A percentile compares a stretch with the other conserved stretches of the same genome.
phyloP scores from a whole-genome alignment of 1,140 invertebrate species.

The Eriosoma lanigerum region DNA sequence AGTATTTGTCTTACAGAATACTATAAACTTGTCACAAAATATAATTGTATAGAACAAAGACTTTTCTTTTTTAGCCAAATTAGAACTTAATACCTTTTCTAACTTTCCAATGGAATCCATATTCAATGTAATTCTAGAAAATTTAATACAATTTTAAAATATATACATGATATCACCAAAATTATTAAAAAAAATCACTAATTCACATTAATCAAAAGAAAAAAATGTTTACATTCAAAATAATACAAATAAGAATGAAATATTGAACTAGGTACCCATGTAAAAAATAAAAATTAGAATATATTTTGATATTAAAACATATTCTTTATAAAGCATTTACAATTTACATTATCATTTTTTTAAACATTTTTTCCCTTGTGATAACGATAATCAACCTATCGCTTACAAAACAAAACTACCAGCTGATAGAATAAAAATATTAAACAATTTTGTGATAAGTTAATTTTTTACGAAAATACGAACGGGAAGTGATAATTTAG shows the following conservation, averaged over 20 bases:
- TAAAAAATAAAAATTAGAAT: too few relatives aligned
- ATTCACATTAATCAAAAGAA: background rate
- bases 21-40: background rate
- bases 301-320: too few relatives aligned
- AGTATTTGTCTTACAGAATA: background rate
- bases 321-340: too few relatives aligned
- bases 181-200: background rate
- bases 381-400: background rate
- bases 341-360: too few relatives aligned
- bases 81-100: conserved; percentile 18
- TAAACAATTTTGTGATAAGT: conserved; percentile 9
- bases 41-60: background rate
- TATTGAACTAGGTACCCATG: too few relatives aligned
- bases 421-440: background rate
- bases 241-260: background rate
- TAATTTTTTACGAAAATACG: background rate
- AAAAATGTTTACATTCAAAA: background rate
- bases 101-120: conserved; percentile 44
- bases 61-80: too few relatives aligned
- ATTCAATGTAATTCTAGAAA: background rate
- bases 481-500: too few relatives aligned
- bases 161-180: background rate
- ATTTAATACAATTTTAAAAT: background rate
- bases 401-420: conserved; percentile 2
- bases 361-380: background rate